Conservation (phyloP, 2,797 vertebrate genomes). For the Mus caroli region DNA sequence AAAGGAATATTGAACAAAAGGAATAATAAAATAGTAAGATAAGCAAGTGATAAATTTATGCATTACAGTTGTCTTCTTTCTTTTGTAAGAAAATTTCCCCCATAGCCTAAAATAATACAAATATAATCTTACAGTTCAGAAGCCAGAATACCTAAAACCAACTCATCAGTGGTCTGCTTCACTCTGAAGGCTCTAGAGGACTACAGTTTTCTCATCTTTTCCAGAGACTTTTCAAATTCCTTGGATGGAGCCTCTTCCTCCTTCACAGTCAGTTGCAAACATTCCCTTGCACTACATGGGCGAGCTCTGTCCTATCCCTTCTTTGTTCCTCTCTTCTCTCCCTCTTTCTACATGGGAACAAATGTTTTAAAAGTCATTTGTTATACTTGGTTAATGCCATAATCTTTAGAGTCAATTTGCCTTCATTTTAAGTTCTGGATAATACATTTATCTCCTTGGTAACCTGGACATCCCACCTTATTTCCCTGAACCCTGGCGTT, state of each 20-base stretch:
- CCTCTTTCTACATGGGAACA: not conserved
- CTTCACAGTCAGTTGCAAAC: not conserved
- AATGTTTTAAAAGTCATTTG: not conserved
- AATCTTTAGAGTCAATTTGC: not conserved
- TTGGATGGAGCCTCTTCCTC: not conserved
- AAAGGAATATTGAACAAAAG: not conserved
- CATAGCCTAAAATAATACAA: not conserved
- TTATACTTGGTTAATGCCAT: not conserved
- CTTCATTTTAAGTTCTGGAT: slow-evolving; percentile 2
- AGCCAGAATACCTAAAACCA: not conserved
- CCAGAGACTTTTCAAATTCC: not conserved
- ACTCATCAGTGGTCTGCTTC: not conserved
- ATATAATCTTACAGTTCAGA: not conserved
- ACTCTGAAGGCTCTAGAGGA: not conserved
- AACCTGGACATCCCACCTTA: not conserved
- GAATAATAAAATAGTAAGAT: not conserved
- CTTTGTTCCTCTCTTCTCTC: not conserved
- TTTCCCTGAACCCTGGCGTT: not conserved
- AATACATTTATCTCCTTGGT: not conserved
- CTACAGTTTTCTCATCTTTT: not conserved
- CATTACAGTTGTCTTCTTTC: not conserved
- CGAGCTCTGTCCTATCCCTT: not conserved
- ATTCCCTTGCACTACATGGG: not conserved
- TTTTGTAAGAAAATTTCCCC: not conserved
- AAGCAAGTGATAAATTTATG: not conserved